Base-by-base conservation (phyloP, 1,140 invertebrate genomes). In the Polypedilum pembai region DNA sequence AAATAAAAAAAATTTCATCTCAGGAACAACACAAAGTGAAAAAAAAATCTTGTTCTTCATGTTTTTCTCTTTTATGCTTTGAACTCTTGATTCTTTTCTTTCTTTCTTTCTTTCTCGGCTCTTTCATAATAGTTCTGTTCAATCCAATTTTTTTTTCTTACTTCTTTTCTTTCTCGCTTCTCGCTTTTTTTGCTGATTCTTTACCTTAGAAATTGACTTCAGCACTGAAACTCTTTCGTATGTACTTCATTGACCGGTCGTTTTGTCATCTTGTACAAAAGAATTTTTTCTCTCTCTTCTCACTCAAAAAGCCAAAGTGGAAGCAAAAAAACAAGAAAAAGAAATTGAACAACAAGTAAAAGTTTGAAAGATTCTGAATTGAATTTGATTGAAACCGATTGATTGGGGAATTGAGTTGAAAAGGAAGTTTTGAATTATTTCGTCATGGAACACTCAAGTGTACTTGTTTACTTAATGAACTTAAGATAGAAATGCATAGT, bases 1-100 rank as follows among this genome's bases (percentile, higher is more conserved):
- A 15, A 45, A 45, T 3, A 3, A 45, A 45, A 45, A 12, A 45
- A 45, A 45, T 45, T 45, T 45, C 41, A 56, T 56, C 45, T 56
- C 45, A 56, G 45, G 45, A 56, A 56, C 45, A 33, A 5, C 24
- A 33, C 24, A 56, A 56, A 56, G 45, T 56, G 45, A 56, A 56
- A 56, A 56, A 56, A 56, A 12, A 56, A 56, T 56, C 45, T 56
- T 56, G 45, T 56, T 56, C 45, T 56, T 56, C 45, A 56, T 56
- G 45, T 56, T 56, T 56, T 56, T 56, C n/a, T 56, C n/a, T n/a
- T 56, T 56, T 56, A 56, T 56, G 45, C 45, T 56, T 56, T 56
- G 45, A 56, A 56, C 45, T 56, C 45, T n/a, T 33, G n/a, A 56
- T 56, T 56, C 45, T 56, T 56, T 56, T 56, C 12, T n/a, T 56